These are phyloP conservation scores for Spodoptera exigua DNA, from an alignment of 2,888 invertebrate species.

Conservation along the genomic window DNA sequence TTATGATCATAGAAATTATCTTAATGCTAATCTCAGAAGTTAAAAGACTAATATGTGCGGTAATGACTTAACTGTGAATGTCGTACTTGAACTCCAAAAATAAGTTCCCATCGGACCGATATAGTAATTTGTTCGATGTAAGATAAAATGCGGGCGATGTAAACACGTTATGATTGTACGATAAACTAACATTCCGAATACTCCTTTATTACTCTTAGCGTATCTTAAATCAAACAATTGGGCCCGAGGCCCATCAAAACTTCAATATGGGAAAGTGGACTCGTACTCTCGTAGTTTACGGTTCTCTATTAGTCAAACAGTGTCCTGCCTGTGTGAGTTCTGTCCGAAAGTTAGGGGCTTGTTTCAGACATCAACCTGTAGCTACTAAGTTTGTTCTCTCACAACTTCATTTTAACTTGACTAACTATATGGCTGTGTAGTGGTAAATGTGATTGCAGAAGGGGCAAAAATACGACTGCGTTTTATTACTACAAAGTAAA, in stretches of 20 bases:
- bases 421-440: too few relatives aligned
- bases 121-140: conserved; percentile 52
- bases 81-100: conserved; percentile 28
- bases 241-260: conserved; percentile 64
- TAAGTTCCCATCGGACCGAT: conserved; percentile 46
- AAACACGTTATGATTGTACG: conserved; percentile 46
- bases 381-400: conserved; percentile 27
- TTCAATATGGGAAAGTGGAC: conserved; percentile 74
- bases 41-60: conserved; percentile 8
- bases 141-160: conserved; percentile 48
- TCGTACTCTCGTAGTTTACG: conserved; percentile 60
- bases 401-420: conserved; percentile 11
- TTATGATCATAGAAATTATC: background rate
- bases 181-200: conserved; percentile 59
- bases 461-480: too few relatives aligned
- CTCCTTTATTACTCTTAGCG: conserved; percentile 55
- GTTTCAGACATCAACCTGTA: conserved; percentile 51
- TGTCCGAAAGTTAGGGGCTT: conserved; percentile 65
- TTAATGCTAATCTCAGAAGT: conserved; percentile 14
- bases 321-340: conserved; percentile 71
- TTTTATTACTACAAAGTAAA: too few relatives aligned
- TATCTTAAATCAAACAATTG: conserved; percentile 67
- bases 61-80: conserved; percentile 15
- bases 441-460: too few relatives aligned
- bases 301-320: conserved; percentile 78